phyloP scores from a whole-genome alignment of 2,888 invertebrate species.

The Tenthredo scrophulariae region DNA sequence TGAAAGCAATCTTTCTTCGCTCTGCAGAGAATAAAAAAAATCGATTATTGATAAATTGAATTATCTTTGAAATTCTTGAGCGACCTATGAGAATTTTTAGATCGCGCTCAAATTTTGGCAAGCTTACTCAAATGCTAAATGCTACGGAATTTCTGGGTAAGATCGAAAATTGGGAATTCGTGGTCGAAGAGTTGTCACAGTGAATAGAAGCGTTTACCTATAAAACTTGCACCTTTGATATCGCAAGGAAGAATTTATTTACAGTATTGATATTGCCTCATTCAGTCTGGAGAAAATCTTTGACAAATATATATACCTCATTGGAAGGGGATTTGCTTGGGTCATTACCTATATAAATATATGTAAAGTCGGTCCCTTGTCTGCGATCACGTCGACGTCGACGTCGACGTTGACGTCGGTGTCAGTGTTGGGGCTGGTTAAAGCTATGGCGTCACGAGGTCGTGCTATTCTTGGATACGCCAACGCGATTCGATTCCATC shows the following conservation, averaged over 20 bases:
- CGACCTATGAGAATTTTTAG: no score
- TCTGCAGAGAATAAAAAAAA: background rate
- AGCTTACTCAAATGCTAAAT: no score
- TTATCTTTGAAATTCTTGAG: no score
- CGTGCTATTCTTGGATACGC: slow-evolving; percentile 27
- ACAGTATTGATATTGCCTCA: background rate
- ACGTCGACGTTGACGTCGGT: background rate
- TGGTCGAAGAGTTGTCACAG: background rate
- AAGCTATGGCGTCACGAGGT: slow-evolving; percentile 70
- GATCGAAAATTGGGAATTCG: no score
- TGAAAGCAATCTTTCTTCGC: background rate
- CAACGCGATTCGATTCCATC: slow-evolving; percentile 21
- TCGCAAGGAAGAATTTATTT: background rate
- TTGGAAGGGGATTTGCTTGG: background rate
- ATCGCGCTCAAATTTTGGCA: no score
- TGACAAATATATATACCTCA: no score
- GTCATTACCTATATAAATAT: background rate
- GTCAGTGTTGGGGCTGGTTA: slow-evolving; percentile 44
- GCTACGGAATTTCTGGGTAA: no score
- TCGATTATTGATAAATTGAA: no score
- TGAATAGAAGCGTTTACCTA: background rate
- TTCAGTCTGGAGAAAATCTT: background rate
- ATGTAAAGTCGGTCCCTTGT: background rate
- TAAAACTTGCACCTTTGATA: background rate
- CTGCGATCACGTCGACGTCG: background rate